These are phyloP conservation scores for Crocodylus rhombifer DNA, from an alignment of 2,797 vertebrate genomes.

Conservation along the genomic window DNA sequence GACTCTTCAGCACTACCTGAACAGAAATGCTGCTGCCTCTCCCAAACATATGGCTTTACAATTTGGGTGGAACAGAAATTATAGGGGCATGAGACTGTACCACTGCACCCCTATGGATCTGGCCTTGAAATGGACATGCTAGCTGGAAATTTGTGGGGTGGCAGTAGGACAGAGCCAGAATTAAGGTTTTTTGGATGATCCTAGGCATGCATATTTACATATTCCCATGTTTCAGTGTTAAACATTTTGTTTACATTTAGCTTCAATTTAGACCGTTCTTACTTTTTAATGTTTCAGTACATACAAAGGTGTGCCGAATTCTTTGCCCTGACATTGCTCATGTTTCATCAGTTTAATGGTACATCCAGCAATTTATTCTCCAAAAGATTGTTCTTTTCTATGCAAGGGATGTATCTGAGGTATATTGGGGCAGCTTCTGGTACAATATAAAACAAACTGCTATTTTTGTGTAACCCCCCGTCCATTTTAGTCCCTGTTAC, in stretches of 20 bases:
- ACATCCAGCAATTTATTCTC: neutral
- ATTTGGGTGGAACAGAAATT: no score
- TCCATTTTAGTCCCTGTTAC: neutral
- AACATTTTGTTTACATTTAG: neutral
- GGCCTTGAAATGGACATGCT: neutral
- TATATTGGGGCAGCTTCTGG: neutral
- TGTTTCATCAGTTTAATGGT: neutral
- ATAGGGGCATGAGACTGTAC: no score
- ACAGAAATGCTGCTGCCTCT: no score
- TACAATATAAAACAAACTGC: neutral
- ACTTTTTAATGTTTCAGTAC: neutral
- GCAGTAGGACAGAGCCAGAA: neutral
- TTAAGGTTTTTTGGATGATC: neutral
- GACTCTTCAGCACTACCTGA: no score
- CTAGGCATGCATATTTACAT: neutral
- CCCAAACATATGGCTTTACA: no score
- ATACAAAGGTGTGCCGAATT: neutral
- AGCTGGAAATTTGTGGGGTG: neutral
- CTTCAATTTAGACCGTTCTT: neutral
- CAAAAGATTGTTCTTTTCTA: neutral
- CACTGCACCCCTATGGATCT: no score
- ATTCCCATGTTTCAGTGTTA: neutral
- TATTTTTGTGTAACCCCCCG: neutral
- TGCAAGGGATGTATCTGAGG: neutral
- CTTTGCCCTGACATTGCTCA: neutral